A percentile compares a stretch with the other conserved stretches of the same genome.
Conservation (phyloP, 2,888 invertebrate genomes). For the Hemistola chrysoprasaria region DNA sequence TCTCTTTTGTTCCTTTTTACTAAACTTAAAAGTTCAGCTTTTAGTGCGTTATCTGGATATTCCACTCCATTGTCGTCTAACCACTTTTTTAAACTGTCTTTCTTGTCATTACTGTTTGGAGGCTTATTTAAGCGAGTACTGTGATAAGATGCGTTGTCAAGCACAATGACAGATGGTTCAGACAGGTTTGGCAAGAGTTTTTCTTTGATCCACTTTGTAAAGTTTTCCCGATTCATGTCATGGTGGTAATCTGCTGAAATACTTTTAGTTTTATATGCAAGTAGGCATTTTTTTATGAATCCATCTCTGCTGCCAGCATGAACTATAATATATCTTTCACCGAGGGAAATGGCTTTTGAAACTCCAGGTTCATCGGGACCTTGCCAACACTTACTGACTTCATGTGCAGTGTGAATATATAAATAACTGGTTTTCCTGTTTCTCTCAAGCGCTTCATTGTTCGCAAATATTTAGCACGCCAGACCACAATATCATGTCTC, state of each 20-base stretch:
- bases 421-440: too few relatives aligned
- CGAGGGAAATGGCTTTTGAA: neutral
- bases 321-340: conserved; percentile 2
- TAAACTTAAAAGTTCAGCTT: conserved; percentile 23
- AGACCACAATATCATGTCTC: too few relatives aligned
- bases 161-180: conserved; percentile 7
- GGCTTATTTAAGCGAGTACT: too few relatives aligned
- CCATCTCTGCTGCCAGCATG: conserved; percentile 20
- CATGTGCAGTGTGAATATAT: too few relatives aligned
- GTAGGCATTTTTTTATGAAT: conserved; percentile 11
- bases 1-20: conserved; percentile 26
- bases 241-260: conserved; percentile 21
- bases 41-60: conserved; percentile 14
- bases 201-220: conserved; percentile 21
- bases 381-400: too few relatives aligned
- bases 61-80: conserved; percentile 1
- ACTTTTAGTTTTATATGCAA: conserved; percentile 18
- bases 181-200: conserved; percentile 19
- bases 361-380: conserved; percentile 3
- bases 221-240: conserved; percentile 21
- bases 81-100: conserved; percentile 13
- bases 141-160: conserved; percentile 15
- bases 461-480: too few relatives aligned
- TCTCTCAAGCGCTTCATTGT: too few relatives aligned
- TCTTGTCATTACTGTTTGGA: conserved; percentile 11